phyloP scores from a whole-genome alignment of 2,888 invertebrate species.

The Acholoe squamosa region DNA sequence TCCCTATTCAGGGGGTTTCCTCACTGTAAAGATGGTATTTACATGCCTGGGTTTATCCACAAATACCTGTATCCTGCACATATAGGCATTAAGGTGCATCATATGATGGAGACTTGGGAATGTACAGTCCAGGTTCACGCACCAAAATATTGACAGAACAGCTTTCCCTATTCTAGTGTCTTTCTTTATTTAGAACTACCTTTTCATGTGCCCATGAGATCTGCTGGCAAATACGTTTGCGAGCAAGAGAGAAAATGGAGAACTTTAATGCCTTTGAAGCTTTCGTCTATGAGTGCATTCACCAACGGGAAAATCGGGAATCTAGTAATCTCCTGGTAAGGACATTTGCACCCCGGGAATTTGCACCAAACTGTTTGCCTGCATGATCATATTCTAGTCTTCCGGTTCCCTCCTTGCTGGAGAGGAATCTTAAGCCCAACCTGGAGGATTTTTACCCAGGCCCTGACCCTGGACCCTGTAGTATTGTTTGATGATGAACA shows the following conservation, averaged over 20 bases:
- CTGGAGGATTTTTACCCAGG: background rate
- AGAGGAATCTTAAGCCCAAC: background rate
- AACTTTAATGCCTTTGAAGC: background rate
- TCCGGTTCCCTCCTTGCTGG: slow-evolving; percentile 25
- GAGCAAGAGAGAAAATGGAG: background rate
- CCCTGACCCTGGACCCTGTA: background rate
- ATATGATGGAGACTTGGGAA: background rate
- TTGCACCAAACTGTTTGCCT: slow-evolving; percentile 19
- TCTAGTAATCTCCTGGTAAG: slow-evolving; percentile 18
- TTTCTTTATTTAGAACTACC: slow-evolving; percentile 28
- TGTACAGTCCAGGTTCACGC: background rate
- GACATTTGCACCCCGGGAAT: slow-evolving; percentile 35
- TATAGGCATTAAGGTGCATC: background rate
- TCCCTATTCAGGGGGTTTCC: background rate
- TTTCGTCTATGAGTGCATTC: background rate
- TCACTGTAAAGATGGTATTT: background rate
- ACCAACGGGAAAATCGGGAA: background rate
- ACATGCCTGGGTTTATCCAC: background rate
- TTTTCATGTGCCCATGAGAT: background rate
- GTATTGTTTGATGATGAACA: background rate
- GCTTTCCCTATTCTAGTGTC: background rate
- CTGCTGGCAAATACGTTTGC: background rate
- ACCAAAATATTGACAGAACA: slow-evolving; percentile 21
- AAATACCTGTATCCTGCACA: slow-evolving; percentile 23
- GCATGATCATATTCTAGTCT: background rate